Percentiles rank a stretch among this genome's conserved stretches.
These are phyloP conservation scores for Mesembrinibis cayennensis DNA, from an alignment of 2,113 vertebrate genomes.

Conservation along the genomic window DNA sequence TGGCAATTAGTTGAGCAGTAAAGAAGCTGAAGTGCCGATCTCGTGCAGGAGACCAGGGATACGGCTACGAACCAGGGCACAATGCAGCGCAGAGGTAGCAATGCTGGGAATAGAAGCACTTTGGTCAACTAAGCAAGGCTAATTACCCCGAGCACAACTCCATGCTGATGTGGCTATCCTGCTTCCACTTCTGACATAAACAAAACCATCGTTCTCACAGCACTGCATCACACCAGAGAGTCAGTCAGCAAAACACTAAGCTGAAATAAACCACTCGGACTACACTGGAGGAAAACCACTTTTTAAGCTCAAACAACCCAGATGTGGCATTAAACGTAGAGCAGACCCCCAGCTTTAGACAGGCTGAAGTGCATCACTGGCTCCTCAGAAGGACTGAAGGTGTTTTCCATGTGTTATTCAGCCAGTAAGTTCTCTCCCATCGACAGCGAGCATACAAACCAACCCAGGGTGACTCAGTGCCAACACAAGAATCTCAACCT, in stretches of 20 bases:
- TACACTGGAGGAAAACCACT: neutral
- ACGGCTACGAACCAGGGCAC: fast-evolving
- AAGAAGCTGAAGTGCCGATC: neutral
- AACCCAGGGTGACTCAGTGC: neutral
- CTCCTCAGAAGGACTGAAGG: neutral
- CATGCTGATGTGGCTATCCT: neutral
- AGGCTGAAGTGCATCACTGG: neutral
- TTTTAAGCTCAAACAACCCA: neutral
- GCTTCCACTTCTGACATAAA: neutral
- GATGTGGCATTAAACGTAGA: neutral
- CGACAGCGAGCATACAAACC: neutral
- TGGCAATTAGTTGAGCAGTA: fast-evolving
- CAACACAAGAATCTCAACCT: neutral
- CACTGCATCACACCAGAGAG: neutral
- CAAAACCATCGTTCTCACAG: neutral
- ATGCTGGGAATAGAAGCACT: neutral
- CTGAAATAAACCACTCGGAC: neutral
- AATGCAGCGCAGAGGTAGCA: neutral
- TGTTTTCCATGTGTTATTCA: neutral
- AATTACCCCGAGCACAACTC: neutral
- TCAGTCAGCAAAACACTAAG: neutral
- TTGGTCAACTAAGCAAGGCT: neutral
- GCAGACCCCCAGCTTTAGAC: neutral
- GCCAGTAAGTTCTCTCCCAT: neutral
- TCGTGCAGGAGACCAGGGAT: neutral